These are phyloP conservation scores for Lophura swinhoii DNA, from an alignment of 2,797 vertebrate genomes.

Conservation along the genomic window DNA sequence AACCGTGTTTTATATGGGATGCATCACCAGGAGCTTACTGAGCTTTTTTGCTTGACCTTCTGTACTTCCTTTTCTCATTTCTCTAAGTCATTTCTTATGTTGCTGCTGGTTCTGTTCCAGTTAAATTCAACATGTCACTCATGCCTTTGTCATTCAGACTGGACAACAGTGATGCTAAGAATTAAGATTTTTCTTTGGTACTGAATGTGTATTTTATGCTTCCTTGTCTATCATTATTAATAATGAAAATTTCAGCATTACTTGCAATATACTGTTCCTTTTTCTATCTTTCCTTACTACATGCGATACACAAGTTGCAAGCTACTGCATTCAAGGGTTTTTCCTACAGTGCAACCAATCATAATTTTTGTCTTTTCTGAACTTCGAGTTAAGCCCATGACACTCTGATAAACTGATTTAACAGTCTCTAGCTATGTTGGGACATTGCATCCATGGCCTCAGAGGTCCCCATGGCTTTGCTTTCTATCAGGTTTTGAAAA, in stretches of 20 bases:
- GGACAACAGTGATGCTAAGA: not conserved
- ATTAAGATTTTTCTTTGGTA: not conserved
- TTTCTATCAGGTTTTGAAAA: not conserved
- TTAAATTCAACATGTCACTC: not conserved
- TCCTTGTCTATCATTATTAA: not conserved
- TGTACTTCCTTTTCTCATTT: slow-evolving; percentile 18
- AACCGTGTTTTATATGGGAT: not conserved
- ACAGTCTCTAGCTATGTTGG: not conserved
- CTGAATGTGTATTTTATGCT: not conserved
- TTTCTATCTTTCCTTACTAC: not conserved
- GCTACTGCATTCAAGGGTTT: not conserved
- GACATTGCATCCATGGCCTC: not conserved
- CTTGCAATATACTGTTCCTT: not conserved
- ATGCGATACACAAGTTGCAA: not conserved
- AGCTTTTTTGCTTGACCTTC: slow-evolving; percentile 9
- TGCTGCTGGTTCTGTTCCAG: not conserved
- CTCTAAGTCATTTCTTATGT: not conserved
- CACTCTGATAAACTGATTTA: not conserved
- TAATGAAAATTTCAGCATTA: not conserved
- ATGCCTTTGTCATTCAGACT: not conserved
- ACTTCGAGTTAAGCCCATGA: accelerated
- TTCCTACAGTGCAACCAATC: not conserved
- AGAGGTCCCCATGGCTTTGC: not conserved
- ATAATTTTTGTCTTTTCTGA: not conserved
- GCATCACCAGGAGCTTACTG: not conserved